Evolutionary conservation across 2,888 invertebrate genomes (phyloP), one percentile per base, ranked within the genome.

Genomic region (Melanchra persicariae): DNA sequence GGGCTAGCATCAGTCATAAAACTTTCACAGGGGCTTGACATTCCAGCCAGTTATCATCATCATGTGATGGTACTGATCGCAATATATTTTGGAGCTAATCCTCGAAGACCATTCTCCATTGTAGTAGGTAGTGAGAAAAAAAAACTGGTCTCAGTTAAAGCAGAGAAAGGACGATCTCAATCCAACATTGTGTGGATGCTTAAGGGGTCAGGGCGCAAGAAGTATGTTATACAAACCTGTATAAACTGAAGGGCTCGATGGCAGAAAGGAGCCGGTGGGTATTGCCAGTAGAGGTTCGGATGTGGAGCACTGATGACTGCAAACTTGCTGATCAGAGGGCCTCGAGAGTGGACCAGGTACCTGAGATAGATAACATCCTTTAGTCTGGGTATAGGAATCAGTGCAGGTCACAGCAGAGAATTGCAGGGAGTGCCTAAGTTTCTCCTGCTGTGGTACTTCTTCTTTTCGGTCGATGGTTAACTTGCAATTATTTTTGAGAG

Each of bases 261-360:
- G 55, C 95, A 95, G 86, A 95, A 96, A 1, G 88, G 76, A 0
- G 95, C 93, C 0, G 95, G 95, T 7, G 95, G 94, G 73, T 93
- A 91, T 84, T 95, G 94, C 96, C 96, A 95, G 87, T 95, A 95
- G 54, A 95, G 90, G 74, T 93, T 94, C 24, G 96, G 96, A 65
- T 96, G 96, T 1, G 95, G 95, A 10, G 95, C 94, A 5, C 91
- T 91, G 1, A 94, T 87, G 61, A 94, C 93, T 1, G 90, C 93
- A 64, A 95, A 91, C 80, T 94, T 94, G 85, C 90, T 92, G 74
- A 96, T 83, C 67, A 95, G 69, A 0, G 84, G 65, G 4, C 91
- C 92, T 71, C 91, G 87, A 71, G 92, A 91, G 84, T 96, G 95
- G 2, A 91, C 93, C n/a, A 96, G 80, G 71, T 95, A 96, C 96